Evolutionary conservation across 2,888 invertebrate genomes (phyloP).

Genomic region (Parelbella ahira): DNA sequence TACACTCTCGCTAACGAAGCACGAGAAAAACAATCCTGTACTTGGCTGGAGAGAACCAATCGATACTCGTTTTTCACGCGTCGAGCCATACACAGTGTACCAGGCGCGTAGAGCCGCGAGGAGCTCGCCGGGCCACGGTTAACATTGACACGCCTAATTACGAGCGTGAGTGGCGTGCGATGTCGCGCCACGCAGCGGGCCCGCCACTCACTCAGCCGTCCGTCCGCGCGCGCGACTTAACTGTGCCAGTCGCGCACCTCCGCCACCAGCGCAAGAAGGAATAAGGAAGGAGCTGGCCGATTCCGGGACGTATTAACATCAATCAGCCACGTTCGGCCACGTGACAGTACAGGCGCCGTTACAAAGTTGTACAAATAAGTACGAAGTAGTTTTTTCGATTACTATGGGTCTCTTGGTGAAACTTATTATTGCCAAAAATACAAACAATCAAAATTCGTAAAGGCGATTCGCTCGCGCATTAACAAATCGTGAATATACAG

Average conservation of each 20-base stretch:
- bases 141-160: conserved; percentile 67
- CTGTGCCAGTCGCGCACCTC: conserved; percentile 11
- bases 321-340: too few species aligned
- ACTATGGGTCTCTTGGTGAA: too few species aligned
- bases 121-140: conserved; percentile 28
- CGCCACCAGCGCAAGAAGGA: conserved; percentile 4
- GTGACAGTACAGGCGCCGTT: too few species aligned
- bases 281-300: conserved; percentile 7
- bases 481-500: too few species aligned
- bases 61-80: background rate
- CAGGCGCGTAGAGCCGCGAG: conserved; percentile 9
- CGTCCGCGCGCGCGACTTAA: conserved; percentile 12
- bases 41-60: too few species aligned
- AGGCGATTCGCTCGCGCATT: too few species aligned
- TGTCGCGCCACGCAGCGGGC: conserved; percentile 10
- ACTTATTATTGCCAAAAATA: too few species aligned
- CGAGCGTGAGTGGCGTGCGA: conserved; percentile 25
- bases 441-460: too few species aligned
- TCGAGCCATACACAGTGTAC: conserved; percentile 7
- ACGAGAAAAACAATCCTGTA: too few species aligned
- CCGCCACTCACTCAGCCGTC: conserved; percentile 16
- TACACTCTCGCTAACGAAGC: too few species aligned
- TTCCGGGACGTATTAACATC: conserved; percentile 7
- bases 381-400: too few species aligned
- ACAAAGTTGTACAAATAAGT: too few species aligned